phyloP scores from a whole-genome alignment of 1,140 invertebrate genomes.

The Zophobas atratus region DNA sequence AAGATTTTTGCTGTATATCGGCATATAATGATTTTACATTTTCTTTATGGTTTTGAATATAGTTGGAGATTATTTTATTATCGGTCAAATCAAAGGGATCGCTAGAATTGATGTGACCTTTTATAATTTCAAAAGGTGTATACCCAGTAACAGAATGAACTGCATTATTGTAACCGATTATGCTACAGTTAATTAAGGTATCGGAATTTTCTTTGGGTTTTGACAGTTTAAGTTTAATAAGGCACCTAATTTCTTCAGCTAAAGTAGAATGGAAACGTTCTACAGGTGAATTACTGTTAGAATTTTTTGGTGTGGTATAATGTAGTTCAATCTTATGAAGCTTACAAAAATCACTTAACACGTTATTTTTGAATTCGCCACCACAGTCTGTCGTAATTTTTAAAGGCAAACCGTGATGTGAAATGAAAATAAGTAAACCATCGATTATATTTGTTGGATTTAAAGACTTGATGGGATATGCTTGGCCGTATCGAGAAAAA shows the following conservation, averaged over 20 bases:
- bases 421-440: slow-evolving; percentile 47
- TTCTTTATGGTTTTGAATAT: too few species aligned
- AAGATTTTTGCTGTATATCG: too few species aligned
- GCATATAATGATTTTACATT: too few species aligned
- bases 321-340: slow-evolving; percentile 49
- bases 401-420: slow-evolving; percentile 43
- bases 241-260: slow-evolving; percentile 10
- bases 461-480: slow-evolving; percentile 45
- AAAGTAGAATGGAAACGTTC: slow-evolving; percentile 52
- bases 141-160: too few species aligned
- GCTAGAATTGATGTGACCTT: too few species aligned
- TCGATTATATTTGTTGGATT: slow-evolving; percentile 17
- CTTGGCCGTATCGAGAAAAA: slow-evolving; percentile 60
- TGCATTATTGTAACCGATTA: too few species aligned
- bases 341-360: slow-evolving; percentile 44
- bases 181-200: too few species aligned
- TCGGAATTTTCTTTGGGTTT: too few species aligned
- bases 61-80: too few species aligned
- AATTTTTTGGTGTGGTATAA: too few species aligned
- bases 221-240: neutral
- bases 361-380: slow-evolving; percentile 51
- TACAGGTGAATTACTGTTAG: neutral
- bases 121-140: too few species aligned
- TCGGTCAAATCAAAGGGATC: too few species aligned
- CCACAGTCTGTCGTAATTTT: slow-evolving; percentile 50